phyloP scores from a whole-genome alignment of 2,888 invertebrate species.

The Eueremaeus valkanovi region DNA sequence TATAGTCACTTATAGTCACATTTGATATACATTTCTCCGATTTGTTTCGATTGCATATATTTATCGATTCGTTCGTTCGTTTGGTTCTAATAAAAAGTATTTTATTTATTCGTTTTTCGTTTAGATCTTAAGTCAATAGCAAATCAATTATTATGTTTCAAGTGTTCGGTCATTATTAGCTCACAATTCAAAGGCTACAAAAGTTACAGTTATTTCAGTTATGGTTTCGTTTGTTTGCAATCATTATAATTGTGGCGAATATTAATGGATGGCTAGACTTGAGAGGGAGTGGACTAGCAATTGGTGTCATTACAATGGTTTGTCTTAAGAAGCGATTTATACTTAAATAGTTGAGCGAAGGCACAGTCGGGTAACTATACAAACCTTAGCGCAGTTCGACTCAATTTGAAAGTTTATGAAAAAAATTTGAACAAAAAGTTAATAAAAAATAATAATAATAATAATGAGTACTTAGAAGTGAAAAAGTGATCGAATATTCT shows the following conservation, averaged over 20 bases:
- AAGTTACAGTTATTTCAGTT: not conserved
- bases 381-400: slow-evolving; percentile 25
- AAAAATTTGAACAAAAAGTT: not conserved
- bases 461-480: not conserved
- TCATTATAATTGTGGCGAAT: slow-evolving; percentile 8
- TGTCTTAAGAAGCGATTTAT: slow-evolving; percentile 12
- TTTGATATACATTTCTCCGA: not conserved
- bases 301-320: not conserved
- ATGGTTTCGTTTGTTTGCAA: not conserved
- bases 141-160: not conserved
- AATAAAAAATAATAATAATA: not conserved
- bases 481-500: not conserved
- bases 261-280: slow-evolving; percentile 31
- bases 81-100: not conserved
- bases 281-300: slow-evolving; percentile 33
- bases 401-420: not conserved
- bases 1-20: not conserved
- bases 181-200: slow-evolving; percentile 32
- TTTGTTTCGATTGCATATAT: slow-evolving; percentile 11
- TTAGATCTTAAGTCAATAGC: not conserved
- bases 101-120: not conserved
- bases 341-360: slow-evolving; percentile 22
- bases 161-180: not conserved
- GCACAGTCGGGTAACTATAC: slow-evolving; percentile 28
- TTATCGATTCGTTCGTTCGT: not conserved